phyloP scores from a whole-genome alignment of 1,140 invertebrate genomes.

The Camponotus vicinus region DNA sequence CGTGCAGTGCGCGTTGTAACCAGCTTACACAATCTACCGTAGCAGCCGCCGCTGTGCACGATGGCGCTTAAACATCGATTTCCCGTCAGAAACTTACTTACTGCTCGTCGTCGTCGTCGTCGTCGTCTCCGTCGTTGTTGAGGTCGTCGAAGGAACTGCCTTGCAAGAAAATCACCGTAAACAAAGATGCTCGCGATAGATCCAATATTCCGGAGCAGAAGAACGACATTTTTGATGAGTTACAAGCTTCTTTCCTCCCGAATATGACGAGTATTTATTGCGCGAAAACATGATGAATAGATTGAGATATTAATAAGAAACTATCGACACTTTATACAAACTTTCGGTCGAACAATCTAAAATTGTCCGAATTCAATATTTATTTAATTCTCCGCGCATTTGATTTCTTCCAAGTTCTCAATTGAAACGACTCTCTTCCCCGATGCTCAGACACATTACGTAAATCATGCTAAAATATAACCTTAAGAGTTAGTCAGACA shows the following conservation, averaged over 20 bases:
- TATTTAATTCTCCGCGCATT: neutral
- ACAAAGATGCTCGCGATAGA: slow-evolving; percentile 54
- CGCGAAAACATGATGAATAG: neutral
- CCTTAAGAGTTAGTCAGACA: slow-evolving; percentile 3
- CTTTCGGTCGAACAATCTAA: neutral
- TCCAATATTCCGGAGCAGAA: slow-evolving; percentile 32
- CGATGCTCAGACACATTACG: neutral
- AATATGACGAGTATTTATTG: neutral
- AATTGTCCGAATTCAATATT: neutral
- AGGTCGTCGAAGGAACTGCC: slow-evolving; percentile 41
- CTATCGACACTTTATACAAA: slow-evolving; percentile 33
- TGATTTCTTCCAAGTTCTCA: neutral
- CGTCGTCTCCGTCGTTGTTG: slow-evolving; percentile 68
- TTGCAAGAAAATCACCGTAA: slow-evolving; percentile 69
- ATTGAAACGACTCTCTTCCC: neutral
- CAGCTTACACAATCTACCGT: slow-evolving; percentile 72
- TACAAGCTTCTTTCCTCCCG: slow-evolving; percentile 26
- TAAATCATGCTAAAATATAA: slow-evolving; percentile 35
- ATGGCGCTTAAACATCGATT: slow-evolving; percentile 80
- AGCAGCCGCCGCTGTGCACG: slow-evolving; percentile 74
- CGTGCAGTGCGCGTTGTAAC: slow-evolving; percentile 69
- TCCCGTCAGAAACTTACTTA: slow-evolving; percentile 80
- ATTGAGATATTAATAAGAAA: slow-evolving; percentile 30
- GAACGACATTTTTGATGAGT: slow-evolving; percentile 13
- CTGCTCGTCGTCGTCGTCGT: slow-evolving; percentile 74